Evolutionary conservation across 2,888 invertebrate species (phyloP).

Genomic region (Anodontia alba): DNA sequence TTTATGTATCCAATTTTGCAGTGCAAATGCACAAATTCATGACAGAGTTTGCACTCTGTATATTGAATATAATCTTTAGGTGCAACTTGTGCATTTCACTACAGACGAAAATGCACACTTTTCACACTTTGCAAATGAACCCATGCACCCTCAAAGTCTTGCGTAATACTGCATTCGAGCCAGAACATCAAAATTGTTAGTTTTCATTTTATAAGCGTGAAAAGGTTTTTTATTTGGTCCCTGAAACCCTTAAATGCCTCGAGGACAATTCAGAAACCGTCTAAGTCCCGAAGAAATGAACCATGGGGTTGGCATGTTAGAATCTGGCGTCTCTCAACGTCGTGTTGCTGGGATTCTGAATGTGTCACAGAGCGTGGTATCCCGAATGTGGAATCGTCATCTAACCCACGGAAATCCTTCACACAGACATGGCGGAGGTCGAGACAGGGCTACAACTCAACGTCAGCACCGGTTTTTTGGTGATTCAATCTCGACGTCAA

Average conservation of each 20-base stretch:
- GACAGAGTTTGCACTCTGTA: neutral
- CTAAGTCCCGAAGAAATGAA: slow-evolving; percentile 7
- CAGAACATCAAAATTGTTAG: neutral
- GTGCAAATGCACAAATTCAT: neutral
- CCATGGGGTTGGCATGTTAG: slow-evolving; percentile 16
- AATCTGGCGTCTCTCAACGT: slow-evolving; percentile 14
- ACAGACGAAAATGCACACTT: neutral
- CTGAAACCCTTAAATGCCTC: neutral
- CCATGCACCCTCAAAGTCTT: neutral
- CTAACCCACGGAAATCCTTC: slow-evolving; percentile 15
- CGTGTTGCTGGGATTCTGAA: slow-evolving; percentile 7
- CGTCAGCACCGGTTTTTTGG: neutral
- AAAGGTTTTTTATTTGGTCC: neutral
- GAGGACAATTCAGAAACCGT: neutral
- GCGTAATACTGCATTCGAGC: neutral
- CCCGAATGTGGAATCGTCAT: slow-evolving; percentile 7
- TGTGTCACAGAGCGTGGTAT: slow-evolving; percentile 20
- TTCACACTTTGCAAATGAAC: neutral
- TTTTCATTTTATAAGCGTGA: neutral
- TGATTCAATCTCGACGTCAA: neutral
- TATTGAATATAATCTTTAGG: neutral
- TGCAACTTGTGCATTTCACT: neutral
- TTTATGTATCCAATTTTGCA: neutral
- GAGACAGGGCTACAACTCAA: neutral
- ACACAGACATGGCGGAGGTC: neutral